Evolutionary conservation across 92 coral and sea anemone species (phyloP).

Genomic region (Blastomussa wellsi): DNA sequence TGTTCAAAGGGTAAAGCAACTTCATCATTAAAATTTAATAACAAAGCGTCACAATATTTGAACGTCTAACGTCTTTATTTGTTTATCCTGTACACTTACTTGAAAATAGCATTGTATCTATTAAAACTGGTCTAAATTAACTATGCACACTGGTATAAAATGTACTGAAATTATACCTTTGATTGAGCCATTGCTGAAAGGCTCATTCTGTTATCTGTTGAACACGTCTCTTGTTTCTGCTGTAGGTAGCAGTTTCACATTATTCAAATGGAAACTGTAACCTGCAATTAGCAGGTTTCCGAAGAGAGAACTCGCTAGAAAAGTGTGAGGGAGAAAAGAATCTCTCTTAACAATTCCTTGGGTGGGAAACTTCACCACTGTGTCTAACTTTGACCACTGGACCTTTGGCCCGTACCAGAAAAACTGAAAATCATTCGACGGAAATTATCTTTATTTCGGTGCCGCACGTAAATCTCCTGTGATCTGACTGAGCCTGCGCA

Average conservation of each 20-base stretch:
- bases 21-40: neutral
- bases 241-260: no score
- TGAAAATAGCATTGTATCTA: neutral
- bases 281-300: no score
- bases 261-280: no score
- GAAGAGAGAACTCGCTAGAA: no score
- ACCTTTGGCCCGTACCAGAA: neutral
- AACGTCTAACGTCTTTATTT: neutral
- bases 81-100: neutral
- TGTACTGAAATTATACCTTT: neutral
- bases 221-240: no score
- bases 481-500: slow-evolving; percentile 11
- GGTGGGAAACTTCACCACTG: no score
- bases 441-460: neutral
- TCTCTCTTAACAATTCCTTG: no score
- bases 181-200: neutral
- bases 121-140: neutral
- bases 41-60: neutral
- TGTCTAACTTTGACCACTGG: no score
- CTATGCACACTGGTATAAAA: neutral
- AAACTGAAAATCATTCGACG: neutral
- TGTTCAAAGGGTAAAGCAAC: neutral
- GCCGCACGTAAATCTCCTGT: neutral
- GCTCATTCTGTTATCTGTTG: neutral
- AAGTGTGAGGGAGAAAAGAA: no score